These are phyloP conservation scores for Cebus imitator DNA, from an alignment of 2,113 vertebrate species.

Conservation along the genomic window DNA sequence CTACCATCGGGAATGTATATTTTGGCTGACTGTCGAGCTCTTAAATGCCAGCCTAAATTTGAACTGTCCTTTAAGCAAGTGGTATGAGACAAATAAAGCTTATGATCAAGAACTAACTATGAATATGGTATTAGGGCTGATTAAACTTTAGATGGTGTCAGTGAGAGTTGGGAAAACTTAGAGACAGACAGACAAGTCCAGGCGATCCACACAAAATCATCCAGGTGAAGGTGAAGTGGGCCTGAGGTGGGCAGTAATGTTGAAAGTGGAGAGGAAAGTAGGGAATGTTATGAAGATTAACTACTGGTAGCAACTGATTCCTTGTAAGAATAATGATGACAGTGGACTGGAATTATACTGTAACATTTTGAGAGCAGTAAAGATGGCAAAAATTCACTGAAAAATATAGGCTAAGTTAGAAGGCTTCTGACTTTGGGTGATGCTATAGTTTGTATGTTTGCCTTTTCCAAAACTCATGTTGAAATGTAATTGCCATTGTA, in stretches of 20 bases:
- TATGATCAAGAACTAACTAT: not conserved
- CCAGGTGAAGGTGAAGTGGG: not conserved
- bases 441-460: not conserved
- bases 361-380: conserved; percentile 12
- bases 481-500: not conserved
- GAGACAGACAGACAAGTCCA: not conserved
- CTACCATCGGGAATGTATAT: not conserved
- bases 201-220: not conserved
- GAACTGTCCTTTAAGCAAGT: not conserved
- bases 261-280: not conserved
- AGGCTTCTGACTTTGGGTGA: not conserved
- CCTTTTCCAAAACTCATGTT: not conserved
- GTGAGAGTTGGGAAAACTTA: not conserved
- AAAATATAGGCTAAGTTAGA: not conserved
- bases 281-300: not conserved
- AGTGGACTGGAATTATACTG: not conserved
- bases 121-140: not conserved
- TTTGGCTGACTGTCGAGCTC: not conserved
- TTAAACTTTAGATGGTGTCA: not conserved
- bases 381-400: not conserved
- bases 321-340: not conserved
- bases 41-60: not conserved
- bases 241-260: not conserved
- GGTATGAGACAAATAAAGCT: not conserved
- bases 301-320: not conserved